These are phyloP conservation scores for Oikopleura albicans DNA, from an alignment of 23 tunicate species.

Conservation along the genomic window DNA sequence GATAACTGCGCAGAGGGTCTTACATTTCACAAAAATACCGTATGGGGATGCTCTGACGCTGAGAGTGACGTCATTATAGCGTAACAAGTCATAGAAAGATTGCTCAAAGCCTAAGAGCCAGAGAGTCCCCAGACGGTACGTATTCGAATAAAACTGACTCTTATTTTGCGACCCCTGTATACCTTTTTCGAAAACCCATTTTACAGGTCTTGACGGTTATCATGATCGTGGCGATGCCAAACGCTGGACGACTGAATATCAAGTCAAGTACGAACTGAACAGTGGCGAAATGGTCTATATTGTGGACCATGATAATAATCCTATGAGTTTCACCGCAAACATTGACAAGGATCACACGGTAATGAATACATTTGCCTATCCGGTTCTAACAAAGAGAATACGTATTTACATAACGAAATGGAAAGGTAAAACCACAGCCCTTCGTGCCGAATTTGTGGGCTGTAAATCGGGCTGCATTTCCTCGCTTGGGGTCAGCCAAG, in stretches of 20 bases:
- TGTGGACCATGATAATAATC: not conserved
- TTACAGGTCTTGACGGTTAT: not conserved
- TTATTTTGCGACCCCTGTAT: too few relatives aligned
- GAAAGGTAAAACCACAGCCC: not conserved
- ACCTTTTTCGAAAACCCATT: too few relatives aligned
- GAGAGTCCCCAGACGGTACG: too few relatives aligned
- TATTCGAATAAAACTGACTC: too few relatives aligned
- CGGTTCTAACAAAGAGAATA: not conserved
- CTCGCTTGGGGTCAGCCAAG: conserved; percentile 1
- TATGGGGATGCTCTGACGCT: too few relatives aligned
- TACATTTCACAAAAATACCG: too few relatives aligned
- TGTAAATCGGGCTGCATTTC: not conserved
- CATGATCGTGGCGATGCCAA: not conserved
- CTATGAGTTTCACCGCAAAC: not conserved
- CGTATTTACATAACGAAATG: not conserved
- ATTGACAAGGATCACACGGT: not conserved
- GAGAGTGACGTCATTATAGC: too few relatives aligned
- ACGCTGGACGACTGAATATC: not conserved
- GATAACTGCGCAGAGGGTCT: too few relatives aligned
- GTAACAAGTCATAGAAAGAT: too few relatives aligned
- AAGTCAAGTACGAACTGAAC: not conserved
- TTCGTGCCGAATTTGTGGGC: not conserved
- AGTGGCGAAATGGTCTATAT: not conserved
- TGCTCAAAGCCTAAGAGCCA: too few relatives aligned
- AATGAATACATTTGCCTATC: not conserved